Evolutionary conservation across 2,113 vertebrate genomes (phyloP).

Genomic region (Apaloderma vittatum): DNA sequence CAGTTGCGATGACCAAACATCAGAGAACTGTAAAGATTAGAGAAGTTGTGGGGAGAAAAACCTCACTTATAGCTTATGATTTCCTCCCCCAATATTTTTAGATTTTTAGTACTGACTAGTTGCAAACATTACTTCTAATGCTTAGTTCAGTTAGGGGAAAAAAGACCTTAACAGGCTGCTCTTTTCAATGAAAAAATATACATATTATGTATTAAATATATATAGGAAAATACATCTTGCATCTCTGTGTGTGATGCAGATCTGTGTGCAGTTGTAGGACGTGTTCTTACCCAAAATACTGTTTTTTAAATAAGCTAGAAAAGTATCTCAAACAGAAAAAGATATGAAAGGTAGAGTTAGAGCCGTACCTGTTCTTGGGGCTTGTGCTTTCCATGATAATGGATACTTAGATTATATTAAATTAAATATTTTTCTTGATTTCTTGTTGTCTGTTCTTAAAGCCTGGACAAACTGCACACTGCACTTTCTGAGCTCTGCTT

Average conservation of each 20-base stretch:
- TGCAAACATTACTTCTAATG: not conserved
- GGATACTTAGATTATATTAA: not conserved
- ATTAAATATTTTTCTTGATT: not conserved
- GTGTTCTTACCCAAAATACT: not conserved
- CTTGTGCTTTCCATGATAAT: not conserved
- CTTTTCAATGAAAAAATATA: not conserved
- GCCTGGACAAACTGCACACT: constrained; percentile 98
- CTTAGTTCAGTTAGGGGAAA: not conserved
- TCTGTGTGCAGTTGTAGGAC: not conserved
- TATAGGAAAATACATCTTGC: not conserved
- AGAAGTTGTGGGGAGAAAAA: not conserved
- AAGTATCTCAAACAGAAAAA: not conserved
- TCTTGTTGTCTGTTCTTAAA: constrained; percentile 64
- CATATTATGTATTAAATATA: not conserved
- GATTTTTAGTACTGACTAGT: not conserved
- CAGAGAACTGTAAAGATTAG: not conserved
- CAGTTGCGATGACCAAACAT: not conserved
- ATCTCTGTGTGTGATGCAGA: not conserved
- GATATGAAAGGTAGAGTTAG: not conserved
- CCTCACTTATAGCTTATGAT: not conserved
- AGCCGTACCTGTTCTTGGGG: not conserved
- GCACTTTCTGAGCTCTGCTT: constrained; percentile 99
- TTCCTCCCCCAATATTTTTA: not conserved
- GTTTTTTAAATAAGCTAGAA: not conserved
- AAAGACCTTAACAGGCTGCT: not conserved